These are phyloP conservation scores for Ferdinandea cuprea DNA, from an alignment of 2,888 invertebrate genomes.

Conservation along the genomic window DNA sequence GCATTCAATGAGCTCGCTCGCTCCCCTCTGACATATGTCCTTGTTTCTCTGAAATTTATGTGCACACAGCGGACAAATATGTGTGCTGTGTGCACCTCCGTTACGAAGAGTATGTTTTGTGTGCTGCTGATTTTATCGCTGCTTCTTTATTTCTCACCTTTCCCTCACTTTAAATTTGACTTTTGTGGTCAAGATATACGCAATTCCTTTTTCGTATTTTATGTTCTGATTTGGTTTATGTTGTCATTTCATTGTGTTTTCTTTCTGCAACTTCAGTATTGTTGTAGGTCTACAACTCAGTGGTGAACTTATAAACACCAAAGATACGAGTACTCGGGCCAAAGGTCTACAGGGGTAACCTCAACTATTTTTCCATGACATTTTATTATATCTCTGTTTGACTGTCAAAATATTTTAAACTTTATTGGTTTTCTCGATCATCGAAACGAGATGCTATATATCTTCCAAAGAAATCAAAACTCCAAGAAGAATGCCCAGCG, in stretches of 20 bases:
- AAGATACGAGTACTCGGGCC: conserved; percentile 24
- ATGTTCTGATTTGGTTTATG: conserved; percentile 38
- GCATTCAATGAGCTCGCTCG: conserved; percentile 40
- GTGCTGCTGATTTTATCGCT: conserved; percentile 60
- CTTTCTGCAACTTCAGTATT: conserved; percentile 8
- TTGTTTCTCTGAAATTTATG: conserved; percentile 68
- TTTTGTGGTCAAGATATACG: conserved; percentile 68
- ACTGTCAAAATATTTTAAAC: conserved; percentile 71
- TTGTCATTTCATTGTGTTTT: conserved; percentile 38
- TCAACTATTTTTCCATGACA: conserved; percentile 57
- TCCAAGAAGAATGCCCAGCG: conserved; percentile 64
- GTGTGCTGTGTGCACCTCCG: conserved; percentile 18
- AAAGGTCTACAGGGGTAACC: conserved; percentile 32
- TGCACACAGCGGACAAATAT: conserved; percentile 25
- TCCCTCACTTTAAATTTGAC: conserved; percentile 68
- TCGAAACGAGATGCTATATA: conserved; percentile 69
- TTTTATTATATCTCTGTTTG: conserved; percentile 68
- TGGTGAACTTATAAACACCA: conserved; percentile 64
- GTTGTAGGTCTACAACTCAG: neutral
- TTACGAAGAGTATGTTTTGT: conserved; percentile 11
- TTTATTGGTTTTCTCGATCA: conserved; percentile 74
- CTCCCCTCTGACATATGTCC: conserved; percentile 67
- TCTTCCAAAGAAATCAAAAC: conserved; percentile 69
- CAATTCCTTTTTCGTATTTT: conserved; percentile 30
- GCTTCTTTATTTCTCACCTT: conserved; percentile 73